Evolutionary conservation across 2,797 vertebrate species (phyloP), one percentile per base, ranked within the genome.

Genomic region (Scyliorhinus canicula): DNA sequence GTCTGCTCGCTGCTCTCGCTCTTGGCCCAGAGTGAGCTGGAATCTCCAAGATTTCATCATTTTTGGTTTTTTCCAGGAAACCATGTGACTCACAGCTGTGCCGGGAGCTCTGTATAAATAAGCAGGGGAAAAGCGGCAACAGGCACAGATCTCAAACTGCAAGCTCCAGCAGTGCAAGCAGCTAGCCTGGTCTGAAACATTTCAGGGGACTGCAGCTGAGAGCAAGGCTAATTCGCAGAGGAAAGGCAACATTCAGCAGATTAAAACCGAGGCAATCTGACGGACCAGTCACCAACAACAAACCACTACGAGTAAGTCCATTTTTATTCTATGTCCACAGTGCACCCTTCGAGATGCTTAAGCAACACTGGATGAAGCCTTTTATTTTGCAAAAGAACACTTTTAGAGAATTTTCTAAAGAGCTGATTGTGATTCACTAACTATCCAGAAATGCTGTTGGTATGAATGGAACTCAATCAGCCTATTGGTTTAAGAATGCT

Each of bases 41-140:
- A 95, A 90, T 35, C 26, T 86, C 85, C 95, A 71, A 21, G 7
- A 69, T 95, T 69, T 95, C 84, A 65, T 95, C 82, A 91, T 63
- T 3, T 47, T 44, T 35, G 94, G 50, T 19, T 65, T 84, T 35
- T 67, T 26, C 60, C 28, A 44, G 31, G 44, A 91, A 95, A 52
- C 2, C 95, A 95, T n/a, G 47, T 95, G 95, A 95, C 35, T 24
- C 19, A 40, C 95, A 95, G n/a, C 95, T 82, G 82, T n/a, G 67
- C 65, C 31, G 57, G 0, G 3, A 24, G 47, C 6, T 16, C 19
- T 6, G 65, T 40, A 69, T 86, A 88, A 55, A 35, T 52, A 55
- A 19, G 16, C 65, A 71, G 31, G 47, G n/a, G 28, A 3, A 74
- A 12, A 63, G 67, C 26, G n/a, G 11, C 26, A 12, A 8, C 93